Evolutionary conservation across 2,888 invertebrate genomes (phyloP).

Genomic region (Masnerella sp.): DNA sequence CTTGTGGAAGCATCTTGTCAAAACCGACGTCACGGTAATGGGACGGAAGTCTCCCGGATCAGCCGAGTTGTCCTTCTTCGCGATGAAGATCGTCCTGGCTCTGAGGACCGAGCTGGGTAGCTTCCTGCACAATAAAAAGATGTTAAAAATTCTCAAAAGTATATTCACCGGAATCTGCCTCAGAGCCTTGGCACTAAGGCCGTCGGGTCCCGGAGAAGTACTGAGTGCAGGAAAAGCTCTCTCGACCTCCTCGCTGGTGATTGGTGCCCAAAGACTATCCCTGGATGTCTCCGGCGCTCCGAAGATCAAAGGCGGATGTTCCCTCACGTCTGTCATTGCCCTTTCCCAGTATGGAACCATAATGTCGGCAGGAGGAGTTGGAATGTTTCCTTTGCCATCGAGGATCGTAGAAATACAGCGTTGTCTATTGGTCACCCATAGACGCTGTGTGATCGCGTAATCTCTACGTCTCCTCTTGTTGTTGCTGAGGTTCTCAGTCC

Average conservation of each 20-base stretch:
- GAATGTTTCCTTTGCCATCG: neutral
- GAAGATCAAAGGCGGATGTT: neutral
- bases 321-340: neutral
- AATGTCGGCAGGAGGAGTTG: neutral
- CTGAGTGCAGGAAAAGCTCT: neutral
- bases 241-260: neutral
- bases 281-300: neutral
- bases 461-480: neutral
- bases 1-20: neutral
- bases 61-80: conserved; percentile 2
- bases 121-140: conserved; percentile 6
- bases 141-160: conserved; percentile 50
- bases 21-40: conserved; percentile 8
- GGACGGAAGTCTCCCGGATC: conserved; percentile 21
- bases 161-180: conserved; percentile 33
- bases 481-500: neutral
- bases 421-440: neutral
- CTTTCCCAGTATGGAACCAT: conserved; percentile 1
- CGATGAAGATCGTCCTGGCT: conserved; percentile 10
- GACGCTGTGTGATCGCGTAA: neutral
- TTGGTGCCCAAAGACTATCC: neutral
- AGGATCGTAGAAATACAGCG: neutral
- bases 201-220: conserved; percentile 59
- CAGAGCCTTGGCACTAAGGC: conserved; percentile 35
- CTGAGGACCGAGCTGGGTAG: neutral